Evolutionary conservation across 1,140 invertebrate species (phyloP).

Genomic region (Odontomachus brunneus): DNA sequence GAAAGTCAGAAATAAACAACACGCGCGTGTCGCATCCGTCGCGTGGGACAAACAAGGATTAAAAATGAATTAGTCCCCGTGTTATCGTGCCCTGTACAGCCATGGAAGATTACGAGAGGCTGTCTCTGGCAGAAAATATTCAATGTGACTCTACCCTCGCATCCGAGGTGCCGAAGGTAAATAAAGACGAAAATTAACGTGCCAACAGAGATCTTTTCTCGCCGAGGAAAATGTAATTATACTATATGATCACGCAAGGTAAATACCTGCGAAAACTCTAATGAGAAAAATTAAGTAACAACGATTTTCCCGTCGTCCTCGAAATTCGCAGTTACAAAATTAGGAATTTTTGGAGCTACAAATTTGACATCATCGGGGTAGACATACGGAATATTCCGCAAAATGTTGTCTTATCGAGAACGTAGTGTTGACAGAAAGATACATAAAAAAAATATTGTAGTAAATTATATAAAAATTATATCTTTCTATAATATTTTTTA

Average conservation of each 20-base stretch:
- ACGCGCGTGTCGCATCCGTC: neutral
- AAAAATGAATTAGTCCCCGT: conserved; percentile 69
- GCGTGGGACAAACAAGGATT: conserved; percentile 59
- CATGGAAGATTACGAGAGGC: neutral
- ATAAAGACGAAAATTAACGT: conserved; percentile 34
- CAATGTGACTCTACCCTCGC: neutral
- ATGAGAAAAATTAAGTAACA: too few species aligned
- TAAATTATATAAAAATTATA: too few species aligned
- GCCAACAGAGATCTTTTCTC: neutral
- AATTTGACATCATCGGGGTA: neutral
- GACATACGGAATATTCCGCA: neutral
- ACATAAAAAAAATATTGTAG: too few species aligned
- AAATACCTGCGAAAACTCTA: neutral
- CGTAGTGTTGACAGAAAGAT: too few species aligned
- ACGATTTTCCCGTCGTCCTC: too few species aligned
- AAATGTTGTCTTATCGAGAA: too few species aligned
- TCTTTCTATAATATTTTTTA: too few species aligned
- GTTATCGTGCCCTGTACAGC: conserved; percentile 58
- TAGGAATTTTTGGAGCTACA: neutral
- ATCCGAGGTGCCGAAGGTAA: neutral
- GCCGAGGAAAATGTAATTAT: too few species aligned
- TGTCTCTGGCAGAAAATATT: conserved; percentile 38
- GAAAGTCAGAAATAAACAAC: conserved; percentile 48
- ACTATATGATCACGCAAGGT: neutral
- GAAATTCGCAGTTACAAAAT: too few species aligned